phyloP scores from a whole-genome alignment of 2,797 vertebrate species.

The Leptodactylus fallax region DNA sequence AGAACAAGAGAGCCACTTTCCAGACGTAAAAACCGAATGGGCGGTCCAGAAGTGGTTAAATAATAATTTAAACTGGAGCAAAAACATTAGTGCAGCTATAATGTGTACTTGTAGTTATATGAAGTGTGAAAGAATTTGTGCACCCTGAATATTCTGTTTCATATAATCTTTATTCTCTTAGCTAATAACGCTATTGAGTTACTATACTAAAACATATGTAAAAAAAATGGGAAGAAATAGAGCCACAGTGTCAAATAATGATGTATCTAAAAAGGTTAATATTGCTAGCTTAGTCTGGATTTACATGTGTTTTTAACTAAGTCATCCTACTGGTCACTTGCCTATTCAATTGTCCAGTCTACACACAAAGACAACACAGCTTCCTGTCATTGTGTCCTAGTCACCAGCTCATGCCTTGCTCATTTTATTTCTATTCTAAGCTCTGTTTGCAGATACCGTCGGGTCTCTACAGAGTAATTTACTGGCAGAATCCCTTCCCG shows the following conservation, averaged over 20 bases:
- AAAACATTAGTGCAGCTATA: not conserved
- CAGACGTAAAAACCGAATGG: too few relatives aligned
- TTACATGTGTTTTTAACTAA: not conserved
- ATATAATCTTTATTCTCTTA: not conserved
- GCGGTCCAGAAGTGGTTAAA: too few relatives aligned
- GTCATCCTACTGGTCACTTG: conserved; percentile 2
- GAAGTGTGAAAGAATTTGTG: not conserved
- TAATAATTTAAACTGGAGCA: not conserved
- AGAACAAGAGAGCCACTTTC: too few relatives aligned
- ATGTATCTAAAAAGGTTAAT: not conserved
- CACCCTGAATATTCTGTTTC: not conserved
- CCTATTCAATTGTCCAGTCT: conserved; percentile 31
- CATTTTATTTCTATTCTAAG: conserved; percentile 74
- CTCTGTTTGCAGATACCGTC: conserved; percentile 74
- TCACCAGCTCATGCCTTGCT: conserved; percentile 69
- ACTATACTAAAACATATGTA: not conserved
- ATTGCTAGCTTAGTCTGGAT: not conserved
- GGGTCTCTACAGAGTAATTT: conserved; percentile 92
- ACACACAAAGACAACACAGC: conserved; percentile 47
- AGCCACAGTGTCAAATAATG: not conserved
- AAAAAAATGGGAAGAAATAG: not conserved
- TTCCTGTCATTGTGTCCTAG: conserved; percentile 56
- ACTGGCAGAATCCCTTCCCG: conserved; percentile 93
- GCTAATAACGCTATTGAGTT: not conserved
- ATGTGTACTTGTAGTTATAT: not conserved